phyloP scores from a whole-genome alignment of 2,888 invertebrate species.

The Coenonympha glycerion region DNA sequence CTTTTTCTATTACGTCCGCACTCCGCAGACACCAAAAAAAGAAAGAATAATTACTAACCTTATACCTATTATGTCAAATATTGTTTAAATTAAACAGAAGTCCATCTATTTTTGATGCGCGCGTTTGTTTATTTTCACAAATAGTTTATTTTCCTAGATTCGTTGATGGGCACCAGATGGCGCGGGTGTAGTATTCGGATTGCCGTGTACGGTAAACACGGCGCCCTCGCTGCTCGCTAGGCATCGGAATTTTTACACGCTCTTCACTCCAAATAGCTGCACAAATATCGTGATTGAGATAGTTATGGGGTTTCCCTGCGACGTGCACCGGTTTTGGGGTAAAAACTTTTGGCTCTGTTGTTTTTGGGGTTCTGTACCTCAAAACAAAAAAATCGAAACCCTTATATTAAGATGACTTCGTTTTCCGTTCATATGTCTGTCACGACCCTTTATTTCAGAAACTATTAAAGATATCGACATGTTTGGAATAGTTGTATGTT shows the following conservation, averaged over 20 bases:
- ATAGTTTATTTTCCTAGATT: conserved; percentile 67
- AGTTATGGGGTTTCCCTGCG: conserved; percentile 44
- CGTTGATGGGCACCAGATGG: conserved; percentile 71
- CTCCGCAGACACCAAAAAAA: no score
- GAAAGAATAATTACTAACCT: no score
- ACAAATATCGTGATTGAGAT: conserved; percentile 49
- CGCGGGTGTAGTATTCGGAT: conserved; percentile 55
- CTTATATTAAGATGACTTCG: no score
- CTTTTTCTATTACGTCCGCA: no score
- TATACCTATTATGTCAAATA: conserved; percentile 32
- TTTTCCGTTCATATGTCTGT: no score
- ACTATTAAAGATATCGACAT: no score
- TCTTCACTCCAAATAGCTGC: conserved; percentile 48
- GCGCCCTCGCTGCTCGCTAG: conserved; percentile 53
- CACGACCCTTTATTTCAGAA: no score
- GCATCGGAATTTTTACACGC: conserved; percentile 59
- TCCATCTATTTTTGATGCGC: conserved; percentile 54
- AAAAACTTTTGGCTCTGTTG: conserved; percentile 24
- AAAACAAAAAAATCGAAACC: no score
- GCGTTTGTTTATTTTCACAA: conserved; percentile 64
- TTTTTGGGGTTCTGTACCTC: no score
- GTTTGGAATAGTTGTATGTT: no score
- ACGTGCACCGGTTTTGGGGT: conserved; percentile 29
- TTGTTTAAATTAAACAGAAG: conserved; percentile 50
- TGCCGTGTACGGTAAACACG: conserved; percentile 51